These are phyloP conservation scores for Cercopithecus mona DNA, from an alignment of 2,113 vertebrate genomes.

Conservation along the genomic window DNA sequence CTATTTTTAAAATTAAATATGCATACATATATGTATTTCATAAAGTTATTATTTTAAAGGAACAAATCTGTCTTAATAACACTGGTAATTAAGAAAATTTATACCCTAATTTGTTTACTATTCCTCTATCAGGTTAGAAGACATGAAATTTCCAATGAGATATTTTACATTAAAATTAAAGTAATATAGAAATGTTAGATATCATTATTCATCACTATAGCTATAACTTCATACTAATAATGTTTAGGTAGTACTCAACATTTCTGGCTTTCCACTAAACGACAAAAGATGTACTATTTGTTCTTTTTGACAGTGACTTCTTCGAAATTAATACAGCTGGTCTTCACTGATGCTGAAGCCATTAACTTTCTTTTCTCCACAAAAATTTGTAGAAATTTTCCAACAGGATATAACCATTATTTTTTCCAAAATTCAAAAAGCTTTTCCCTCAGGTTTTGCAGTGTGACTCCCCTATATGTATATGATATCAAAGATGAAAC, in stretches of 20 bases:
- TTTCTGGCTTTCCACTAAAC: neutral
- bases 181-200: neutral
- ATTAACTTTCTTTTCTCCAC: neutral
- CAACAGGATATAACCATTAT: neutral
- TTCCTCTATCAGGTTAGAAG: neutral
- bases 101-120: neutral
- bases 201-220: neutral
- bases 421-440: neutral
- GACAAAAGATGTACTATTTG: neutral
- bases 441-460: neutral
- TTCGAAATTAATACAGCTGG: neutral
- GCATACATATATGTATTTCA: neutral
- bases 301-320: neutral
- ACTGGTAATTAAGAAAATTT: neutral
- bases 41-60: neutral
- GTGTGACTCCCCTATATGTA: neutral
- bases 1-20: constrained; percentile 28
- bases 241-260: neutral
- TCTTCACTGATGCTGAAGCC: neutral
- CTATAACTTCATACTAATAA: neutral
- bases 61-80: neutral
- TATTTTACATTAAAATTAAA: neutral
- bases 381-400: neutral
- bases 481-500: neutral
- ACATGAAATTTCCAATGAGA: neutral